Evolutionary conservation across 2,113 vertebrate species (phyloP).

Genomic region (Rostratula benghalensis): DNA sequence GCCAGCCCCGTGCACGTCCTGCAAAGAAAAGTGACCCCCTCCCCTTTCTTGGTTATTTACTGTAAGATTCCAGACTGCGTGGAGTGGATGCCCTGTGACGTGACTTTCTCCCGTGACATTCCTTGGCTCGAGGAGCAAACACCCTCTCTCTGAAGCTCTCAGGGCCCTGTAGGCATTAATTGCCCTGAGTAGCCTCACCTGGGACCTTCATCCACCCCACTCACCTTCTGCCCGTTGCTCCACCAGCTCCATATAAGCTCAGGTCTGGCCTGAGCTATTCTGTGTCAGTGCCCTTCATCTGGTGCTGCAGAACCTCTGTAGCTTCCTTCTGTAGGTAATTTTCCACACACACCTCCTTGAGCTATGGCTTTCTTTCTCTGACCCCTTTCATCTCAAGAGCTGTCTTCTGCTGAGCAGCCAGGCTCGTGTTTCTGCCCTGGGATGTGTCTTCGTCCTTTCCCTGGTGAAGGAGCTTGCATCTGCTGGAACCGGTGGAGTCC

Average conservation of each 20-base stretch:
- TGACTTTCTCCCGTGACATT: rapidly evolving
- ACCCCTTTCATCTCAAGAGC: neutral
- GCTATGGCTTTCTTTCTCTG: neutral
- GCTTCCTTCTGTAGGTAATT: neutral
- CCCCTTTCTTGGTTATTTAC: neutral
- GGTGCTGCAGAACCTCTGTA: neutral
- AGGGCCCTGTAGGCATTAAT: neutral
- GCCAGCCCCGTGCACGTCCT: neutral
- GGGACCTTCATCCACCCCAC: neutral
- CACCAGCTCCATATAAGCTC: neutral
- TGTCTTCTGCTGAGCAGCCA: neutral
- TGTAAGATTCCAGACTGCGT: neutral
- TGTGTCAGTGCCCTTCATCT: neutral
- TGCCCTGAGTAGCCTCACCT: neutral
- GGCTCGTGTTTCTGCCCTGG: neutral
- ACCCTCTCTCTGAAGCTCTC: neutral
- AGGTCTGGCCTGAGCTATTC: rapidly evolving
- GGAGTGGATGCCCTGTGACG: too few species aligned
- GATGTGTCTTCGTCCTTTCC: neutral
- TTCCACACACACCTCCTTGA: neutral
- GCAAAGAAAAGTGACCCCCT: neutral
- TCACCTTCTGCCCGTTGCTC: neutral
- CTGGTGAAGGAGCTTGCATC: neutral
- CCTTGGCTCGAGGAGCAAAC: neutral
- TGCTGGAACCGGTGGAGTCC: neutral